These are phyloP conservation scores for Chouioia cunea DNA, from an alignment of 2,888 invertebrate species.

Conservation along the genomic window DNA sequence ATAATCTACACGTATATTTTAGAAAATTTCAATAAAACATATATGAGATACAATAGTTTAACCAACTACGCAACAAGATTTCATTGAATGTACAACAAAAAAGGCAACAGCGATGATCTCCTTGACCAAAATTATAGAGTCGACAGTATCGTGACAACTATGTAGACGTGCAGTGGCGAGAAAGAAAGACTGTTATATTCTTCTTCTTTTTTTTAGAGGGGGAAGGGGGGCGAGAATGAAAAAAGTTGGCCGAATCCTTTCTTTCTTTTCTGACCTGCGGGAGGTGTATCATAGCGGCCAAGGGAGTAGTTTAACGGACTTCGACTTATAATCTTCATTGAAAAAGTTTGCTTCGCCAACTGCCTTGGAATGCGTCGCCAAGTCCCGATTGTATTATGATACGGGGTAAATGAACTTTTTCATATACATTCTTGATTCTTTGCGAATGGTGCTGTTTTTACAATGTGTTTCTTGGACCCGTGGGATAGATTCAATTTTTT, in stretches of 20 bases:
- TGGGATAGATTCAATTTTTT: not conserved
- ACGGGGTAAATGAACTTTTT: constrained; percentile 40
- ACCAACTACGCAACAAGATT: too few species aligned
- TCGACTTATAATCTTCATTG: constrained; percentile 67
- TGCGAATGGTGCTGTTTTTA: constrained; percentile 25
- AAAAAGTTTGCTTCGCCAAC: constrained; percentile 61
- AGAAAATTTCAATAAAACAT: too few species aligned
- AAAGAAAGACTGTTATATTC: constrained; percentile 35
- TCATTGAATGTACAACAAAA: too few species aligned
- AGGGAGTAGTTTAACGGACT: constrained; percentile 63
- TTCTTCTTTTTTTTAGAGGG: constrained; percentile 30
- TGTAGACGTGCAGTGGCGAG: too few species aligned
- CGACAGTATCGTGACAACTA: too few species aligned
- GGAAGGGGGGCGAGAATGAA: constrained; percentile 61
- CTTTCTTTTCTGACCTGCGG: too few species aligned
- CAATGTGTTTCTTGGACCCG: constrained; percentile 12
- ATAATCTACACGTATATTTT: too few species aligned
- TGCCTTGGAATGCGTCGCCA: constrained; percentile 53
- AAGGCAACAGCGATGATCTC: too few species aligned
- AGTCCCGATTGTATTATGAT: constrained; percentile 4
- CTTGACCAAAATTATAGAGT: too few species aligned
- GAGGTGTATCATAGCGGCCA: constrained; percentile 47
- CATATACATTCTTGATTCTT: constrained; percentile 10
- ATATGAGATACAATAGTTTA: too few species aligned
- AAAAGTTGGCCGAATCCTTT: constrained; percentile 63